Base-by-base conservation (phyloP, 92 coral and sea anemone genomes). In the Porites cylindrica region DNA sequence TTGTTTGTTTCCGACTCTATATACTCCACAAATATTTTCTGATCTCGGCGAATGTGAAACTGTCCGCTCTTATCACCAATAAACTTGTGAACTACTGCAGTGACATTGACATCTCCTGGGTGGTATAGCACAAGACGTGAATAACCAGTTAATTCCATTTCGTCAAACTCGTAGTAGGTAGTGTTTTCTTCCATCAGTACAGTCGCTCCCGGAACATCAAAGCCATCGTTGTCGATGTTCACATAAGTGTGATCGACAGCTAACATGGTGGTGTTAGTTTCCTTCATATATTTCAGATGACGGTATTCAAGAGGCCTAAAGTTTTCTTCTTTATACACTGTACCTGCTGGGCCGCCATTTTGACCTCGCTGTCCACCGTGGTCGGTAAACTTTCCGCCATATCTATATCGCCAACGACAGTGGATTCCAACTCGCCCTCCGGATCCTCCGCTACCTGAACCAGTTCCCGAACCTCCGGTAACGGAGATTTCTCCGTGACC, bases 351-450 rank as follows among this genome's bases (percentile, higher is more conserved):
- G 10, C 98, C 99, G 32, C 99, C 99, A 23, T 88, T 71, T 51
- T 85, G 87, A 69, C 96, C 88, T 9, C 88, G 88, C 75, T 91
- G 99, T 51, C 99, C 99, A 16, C 99, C 99, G 66, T 76, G 85
- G 72, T 97, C 99, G 1, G 94, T 93, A 78, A 97, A 95, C 77
- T 86, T 94, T 1, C 98, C 99, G 17, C 99, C 98, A 52, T 90
- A 97, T 43, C 79, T 93, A 75, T 95, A 97, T 72, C 98, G 87
- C 99, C 99, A 97, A 9, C 99, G 90, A 75, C 98, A 95, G 72
- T 97, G 99, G 80, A 95, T 95, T 59, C 95, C 99, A 61, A 95
- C 99, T 72, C 99, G 89, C 6, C 99, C 99, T 17, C 99, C 99
- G 8, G 99, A 92, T 75, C 99, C 98, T 24, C 96, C 98, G 80